Conservation (phyloP, 2,797 vertebrate genomes). For the Eupleurogrammus muticus region DNA sequence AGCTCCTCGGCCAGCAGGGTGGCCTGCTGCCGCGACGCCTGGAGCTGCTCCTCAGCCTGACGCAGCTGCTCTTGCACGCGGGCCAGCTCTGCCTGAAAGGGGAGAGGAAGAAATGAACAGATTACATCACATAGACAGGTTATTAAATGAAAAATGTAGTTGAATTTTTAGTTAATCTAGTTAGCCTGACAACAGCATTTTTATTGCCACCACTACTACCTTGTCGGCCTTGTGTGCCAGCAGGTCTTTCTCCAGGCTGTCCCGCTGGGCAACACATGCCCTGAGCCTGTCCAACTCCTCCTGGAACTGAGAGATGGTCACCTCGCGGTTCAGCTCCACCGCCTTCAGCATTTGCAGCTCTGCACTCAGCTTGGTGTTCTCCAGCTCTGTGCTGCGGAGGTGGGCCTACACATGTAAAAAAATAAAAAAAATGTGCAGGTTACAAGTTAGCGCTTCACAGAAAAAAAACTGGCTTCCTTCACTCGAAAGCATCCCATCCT, state of each 20-base stretch:
- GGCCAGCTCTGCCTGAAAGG: conserved; percentile 85
- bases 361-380: conserved; percentile 95
- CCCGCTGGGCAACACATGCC: conserved; percentile 87
- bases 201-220: conserved; percentile 52
- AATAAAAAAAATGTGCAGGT: neutral
- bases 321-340: conserved; percentile 94
- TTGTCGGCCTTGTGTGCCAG: conserved; percentile 76
- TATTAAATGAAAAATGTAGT: neutral
- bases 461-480: neutral
- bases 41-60: conserved; percentile 93
- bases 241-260: conserved; percentile 88
- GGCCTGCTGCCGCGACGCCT: conserved; percentile 92
- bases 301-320: conserved; percentile 93
- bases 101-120: neutral
- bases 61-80: conserved; percentile 91
- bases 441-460: neutral
- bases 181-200: too few species aligned
- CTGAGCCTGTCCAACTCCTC: conserved; percentile 92
- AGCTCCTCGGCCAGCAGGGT: conserved; percentile 91
- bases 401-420: conserved; percentile 83
- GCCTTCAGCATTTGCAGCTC: conserved; percentile 97
- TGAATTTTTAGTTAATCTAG: neutral
- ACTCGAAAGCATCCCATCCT: neutral
- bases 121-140: neutral
- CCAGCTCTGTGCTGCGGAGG: conserved; percentile 96